These are phyloP conservation scores for Anabacerthia variegaticeps DNA, from an alignment of 2,797 vertebrate species.

Conservation along the genomic window DNA sequence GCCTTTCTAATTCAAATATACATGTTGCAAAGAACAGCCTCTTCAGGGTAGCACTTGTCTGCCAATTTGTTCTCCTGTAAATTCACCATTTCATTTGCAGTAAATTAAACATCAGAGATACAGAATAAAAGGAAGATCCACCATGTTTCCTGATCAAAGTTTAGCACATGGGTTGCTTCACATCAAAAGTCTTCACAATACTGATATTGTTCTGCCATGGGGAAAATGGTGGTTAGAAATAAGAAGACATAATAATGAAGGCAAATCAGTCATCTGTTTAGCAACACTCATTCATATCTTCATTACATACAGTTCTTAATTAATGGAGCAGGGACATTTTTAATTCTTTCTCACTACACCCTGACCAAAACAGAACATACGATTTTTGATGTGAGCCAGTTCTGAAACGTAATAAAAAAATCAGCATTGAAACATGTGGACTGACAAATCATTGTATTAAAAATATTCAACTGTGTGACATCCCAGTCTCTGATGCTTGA, in stretches of 20 bases:
- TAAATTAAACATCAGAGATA: background rate
- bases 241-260: background rate
- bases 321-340: background rate
- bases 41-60: background rate
- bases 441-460: background rate
- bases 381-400: background rate
- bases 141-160: background rate
- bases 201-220: background rate
- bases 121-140: background rate
- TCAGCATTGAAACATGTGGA: background rate
- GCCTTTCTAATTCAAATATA: background rate
- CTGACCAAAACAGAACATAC: background rate
- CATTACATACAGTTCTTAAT: background rate
- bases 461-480: background rate
- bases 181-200: background rate
- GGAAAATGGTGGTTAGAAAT: background rate
- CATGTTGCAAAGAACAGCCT: background rate
- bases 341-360: background rate
- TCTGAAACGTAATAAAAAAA: background rate
- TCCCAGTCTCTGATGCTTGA: background rate
- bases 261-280: background rate
- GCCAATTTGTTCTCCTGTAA: background rate
- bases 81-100: background rate
- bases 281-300: background rate
- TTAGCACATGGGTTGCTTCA: background rate